Base-by-base conservation (phyloP, 2,888 invertebrate species). In the Scaptomyza cyrtandrae region DNA sequence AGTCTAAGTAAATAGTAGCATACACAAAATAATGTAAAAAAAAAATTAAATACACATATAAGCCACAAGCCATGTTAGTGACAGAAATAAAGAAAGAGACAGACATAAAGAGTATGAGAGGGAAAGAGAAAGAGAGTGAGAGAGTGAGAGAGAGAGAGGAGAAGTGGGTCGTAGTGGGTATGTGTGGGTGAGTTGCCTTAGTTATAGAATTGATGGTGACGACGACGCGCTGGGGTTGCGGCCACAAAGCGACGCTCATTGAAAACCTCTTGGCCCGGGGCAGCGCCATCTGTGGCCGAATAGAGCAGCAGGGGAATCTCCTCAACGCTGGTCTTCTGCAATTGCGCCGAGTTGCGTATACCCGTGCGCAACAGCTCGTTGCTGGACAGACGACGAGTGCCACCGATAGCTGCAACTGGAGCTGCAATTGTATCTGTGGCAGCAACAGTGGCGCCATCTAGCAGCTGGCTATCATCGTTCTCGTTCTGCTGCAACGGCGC, bases 221-320 rank as follows among this genome's bases (percentile, higher is more conserved):
- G 83, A 60, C 80, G 85, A 64, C 78, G 77, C 13, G 76, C 87
- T 9, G 86, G 88, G 5, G 88, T 74, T 81, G 86, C 86, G 39
- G 88, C 85, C 49, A 86, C 86, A 56, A 54, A 86, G 54, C 84
- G 88, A 27, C 88, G 86, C 5, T 86, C 86, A 39, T 59, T 46
- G 45, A 78, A 62, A 9, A 72, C 60, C 57, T 77, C 75, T 57
- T 72, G 67, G 10, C 71, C 73, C 19, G 69, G 64, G n/a, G 54
- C 54, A 27, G 64, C 48, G 61, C 74, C 76, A 56, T 91, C 91
- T 53, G 78, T 76, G 74, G 90, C 86, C 11, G 90, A 88, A 65
- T 91, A 91, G 68, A 90, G 74, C 54, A 86, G 85, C 54, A 90
- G 67, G 0, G 91, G 90, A 45, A 89, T 86, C 75, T 90, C 90